A percentile compares a stretch with the other conserved stretches of the same genome.
Evolutionary conservation across 2,888 invertebrate genomes (phyloP).

Genomic region (Ramazzottius varieornatus): DNA sequence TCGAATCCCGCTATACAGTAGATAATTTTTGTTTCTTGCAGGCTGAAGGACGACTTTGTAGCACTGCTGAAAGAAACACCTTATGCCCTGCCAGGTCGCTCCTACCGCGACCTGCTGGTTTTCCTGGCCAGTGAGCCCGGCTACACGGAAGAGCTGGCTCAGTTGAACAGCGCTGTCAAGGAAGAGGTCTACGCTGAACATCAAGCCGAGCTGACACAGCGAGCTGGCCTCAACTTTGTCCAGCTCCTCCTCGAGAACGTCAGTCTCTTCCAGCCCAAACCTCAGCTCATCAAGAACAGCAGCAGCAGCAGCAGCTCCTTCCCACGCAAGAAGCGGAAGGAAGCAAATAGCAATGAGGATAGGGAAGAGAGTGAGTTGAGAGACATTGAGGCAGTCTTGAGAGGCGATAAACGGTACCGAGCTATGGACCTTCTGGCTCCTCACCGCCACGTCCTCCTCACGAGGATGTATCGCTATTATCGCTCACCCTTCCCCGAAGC

Average conservation of each 20-base stretch:
- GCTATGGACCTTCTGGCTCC: neutral
- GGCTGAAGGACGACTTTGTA: constrained; percentile 79
- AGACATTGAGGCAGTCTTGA: neutral
- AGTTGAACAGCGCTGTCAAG: constrained; percentile 36
- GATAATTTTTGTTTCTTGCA: too few species aligned
- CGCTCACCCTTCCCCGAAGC: neutral
- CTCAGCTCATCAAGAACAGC: too few species aligned
- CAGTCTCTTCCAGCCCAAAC: constrained; percentile 25
- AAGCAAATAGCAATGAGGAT: neutral
- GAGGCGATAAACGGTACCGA: neutral
- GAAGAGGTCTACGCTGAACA: constrained; percentile 76
- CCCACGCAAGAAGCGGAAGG: too few species aligned
- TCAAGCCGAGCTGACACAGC: constrained; percentile 61
- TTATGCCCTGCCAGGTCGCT: constrained; percentile 82
- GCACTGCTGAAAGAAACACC: constrained; percentile 70
- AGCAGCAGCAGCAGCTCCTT: too few species aligned
- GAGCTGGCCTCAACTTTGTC: constrained; percentile 62
- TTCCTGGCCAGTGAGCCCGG: constrained; percentile 52
- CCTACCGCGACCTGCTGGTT: constrained; percentile 51
- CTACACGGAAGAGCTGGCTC: constrained; percentile 12
- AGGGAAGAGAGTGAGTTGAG: neutral
- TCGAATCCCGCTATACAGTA: too few species aligned
- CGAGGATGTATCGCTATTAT: neutral
- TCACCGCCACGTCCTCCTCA: neutral
- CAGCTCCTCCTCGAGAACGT: constrained; percentile 73